These are phyloP conservation scores for Trichomalopsis sarcophagae DNA, from an alignment of 1,140 invertebrate species.

Conservation along the genomic window DNA sequence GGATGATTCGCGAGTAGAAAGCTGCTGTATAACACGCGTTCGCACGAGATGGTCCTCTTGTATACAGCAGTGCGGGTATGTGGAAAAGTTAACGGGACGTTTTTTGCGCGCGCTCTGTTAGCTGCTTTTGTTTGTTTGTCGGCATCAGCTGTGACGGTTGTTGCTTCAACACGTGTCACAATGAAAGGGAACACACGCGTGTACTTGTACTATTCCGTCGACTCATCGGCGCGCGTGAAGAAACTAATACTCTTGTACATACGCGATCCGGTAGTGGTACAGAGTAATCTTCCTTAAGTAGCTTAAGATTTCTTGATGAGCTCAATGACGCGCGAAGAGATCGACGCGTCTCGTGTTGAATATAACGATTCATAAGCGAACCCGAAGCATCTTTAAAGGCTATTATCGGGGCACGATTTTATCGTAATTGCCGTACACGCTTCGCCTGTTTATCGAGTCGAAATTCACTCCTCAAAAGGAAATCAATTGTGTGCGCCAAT, in stretches of 20 bases:
- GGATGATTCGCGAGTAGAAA: conserved; percentile 66
- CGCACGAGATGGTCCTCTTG: not conserved
- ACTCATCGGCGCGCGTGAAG: not conserved
- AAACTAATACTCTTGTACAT: no score
- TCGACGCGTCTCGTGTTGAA: no score
- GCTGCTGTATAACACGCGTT: conserved; percentile 39
- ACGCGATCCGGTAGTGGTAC: not conserved
- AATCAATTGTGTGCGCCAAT: not conserved
- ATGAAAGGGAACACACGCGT: not conserved
- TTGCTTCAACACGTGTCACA: not conserved
- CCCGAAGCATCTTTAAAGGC: no score
- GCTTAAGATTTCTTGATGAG: not conserved
- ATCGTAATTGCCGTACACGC: no score
- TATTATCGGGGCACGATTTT: no score
- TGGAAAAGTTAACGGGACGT: not conserved
- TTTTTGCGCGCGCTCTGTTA: not conserved
- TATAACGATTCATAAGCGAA: no score
- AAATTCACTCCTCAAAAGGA: not conserved
- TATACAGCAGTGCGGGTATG: not conserved
- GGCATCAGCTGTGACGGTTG: no score
- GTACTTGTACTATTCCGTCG: not conserved
- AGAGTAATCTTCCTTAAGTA: not conserved
- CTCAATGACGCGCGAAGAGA: no score
- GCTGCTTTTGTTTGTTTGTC: not conserved
- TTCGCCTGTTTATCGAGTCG: not conserved